Evolutionary conservation across 2,797 vertebrate species (phyloP), one percentile per base, ranked within the genome.

Genomic region (Girardinus metallicus): DNA sequence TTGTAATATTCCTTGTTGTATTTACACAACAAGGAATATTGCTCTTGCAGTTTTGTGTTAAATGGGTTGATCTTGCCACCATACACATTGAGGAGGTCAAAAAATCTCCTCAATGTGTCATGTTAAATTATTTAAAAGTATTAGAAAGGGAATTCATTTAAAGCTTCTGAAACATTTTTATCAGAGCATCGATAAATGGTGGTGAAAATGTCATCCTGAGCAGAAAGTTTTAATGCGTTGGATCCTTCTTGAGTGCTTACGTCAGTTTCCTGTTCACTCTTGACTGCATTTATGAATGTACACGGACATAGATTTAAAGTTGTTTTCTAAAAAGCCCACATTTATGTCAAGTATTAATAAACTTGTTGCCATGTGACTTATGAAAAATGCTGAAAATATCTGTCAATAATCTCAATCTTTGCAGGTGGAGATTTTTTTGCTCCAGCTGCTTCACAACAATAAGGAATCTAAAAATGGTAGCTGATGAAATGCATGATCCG

Each of bases 401-500:
- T 31, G 3, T 66, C 53, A 31, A n/a, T n/a, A n/a, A n/a, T n/a
- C n/a, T 62, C 34, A 21, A 76, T 26, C 1, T 74, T 29, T 64
- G 57, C 23, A 46, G 44, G 55, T 18, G 72, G 7, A 21, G 31
- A 39, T 66, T 23, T 36, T 36, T 11, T 21, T 66, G 62, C 29
- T 66, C 16, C 9, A 66, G 18, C 34, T 66, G 34, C 9, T 29
- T 34, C 29, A 68, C 36, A 11, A 5, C 18, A 41, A 39, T 36
- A 9, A 68, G 36, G 18, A 10, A 4, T 21, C 21, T 39, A 78
- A 80, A 84, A 88, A 83, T 51, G 78, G 51, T 29, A 49, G 66
- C 11, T 43, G 46, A 79, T 81, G 55, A 82, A 78, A 62, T 73
- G 47, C 46, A 34, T 74, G 64, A 55, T 44, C 64, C 43, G n/a